Base-by-base conservation (phyloP, 2,113 vertebrate genomes). In the Canis aureus region DNA sequence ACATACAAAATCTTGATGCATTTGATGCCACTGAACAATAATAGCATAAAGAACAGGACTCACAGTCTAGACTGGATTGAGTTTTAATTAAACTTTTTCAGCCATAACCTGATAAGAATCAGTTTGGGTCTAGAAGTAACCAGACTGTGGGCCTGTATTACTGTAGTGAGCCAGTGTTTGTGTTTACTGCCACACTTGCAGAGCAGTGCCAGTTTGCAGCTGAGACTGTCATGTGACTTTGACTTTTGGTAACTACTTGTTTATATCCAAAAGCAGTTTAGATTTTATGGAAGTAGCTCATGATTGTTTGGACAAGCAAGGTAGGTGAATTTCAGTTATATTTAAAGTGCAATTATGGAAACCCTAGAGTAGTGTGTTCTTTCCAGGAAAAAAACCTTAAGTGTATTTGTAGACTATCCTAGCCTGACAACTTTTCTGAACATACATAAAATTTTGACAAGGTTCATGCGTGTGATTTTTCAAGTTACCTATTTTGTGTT, bases 311-410 rank as follows among this genome's bases (percentile, higher is more conserved):
- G 97, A 97, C 80, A 98, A 98, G 85, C 97, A 98, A 98, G 98
- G 96, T 98, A 98, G 95, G 95, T 38, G 3, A 90, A 97, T 98
- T 98, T 97, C 51, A 97, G 94, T 96, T 98, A 62, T n/a, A 76
- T 88, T 98, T 97, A 97, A 99, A 98, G 98, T 99, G 98, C 98
- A 98, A 98, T 99, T 99, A 96, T 98, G 73, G 66, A 97, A 90
- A 86, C 76, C n/a, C 64, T 92, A 96, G 22, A 43, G 0, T 94
- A 97, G 88, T 95, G 32, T 73, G 80, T 78, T 97, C 74, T 95
- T 86, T 90, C 64, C 49, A 66, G 38, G 49, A 71, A 69, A 74
- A 89, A 82, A 12, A 59, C 22, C 76, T 53, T 69, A 92, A 96
- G n/a, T 88, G n/a, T 88, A 93, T 90, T 97, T 89, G 7, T 95